Evolutionary conservation across 2,797 vertebrate genomes (phyloP), one percentile per base, ranked within the genome.

Genomic region (Trachurus trachurus): DNA sequence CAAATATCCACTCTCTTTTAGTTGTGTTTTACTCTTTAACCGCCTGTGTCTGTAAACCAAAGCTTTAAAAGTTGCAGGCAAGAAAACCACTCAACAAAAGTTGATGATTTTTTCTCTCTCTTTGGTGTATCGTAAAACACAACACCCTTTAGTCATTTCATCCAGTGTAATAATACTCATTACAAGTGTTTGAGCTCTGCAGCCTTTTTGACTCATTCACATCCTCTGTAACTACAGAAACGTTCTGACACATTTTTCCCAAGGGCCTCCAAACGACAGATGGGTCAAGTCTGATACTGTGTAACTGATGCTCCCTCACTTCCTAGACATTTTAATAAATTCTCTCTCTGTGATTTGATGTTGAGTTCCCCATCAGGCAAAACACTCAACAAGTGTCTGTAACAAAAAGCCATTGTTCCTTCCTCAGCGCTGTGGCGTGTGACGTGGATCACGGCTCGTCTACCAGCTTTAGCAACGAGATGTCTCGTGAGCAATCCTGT

Each of bases 401-500:
- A 64, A 44, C 11, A 37, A 59, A 45, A 58, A 60, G 26, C 1
- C 7, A 17, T 5, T 39, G 2, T 9, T 37, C 47, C 21, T n/a
- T 39, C 47, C 50, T 76, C 21, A 19, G 4, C 21, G 49, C 61
- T 4, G 29, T 50, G 77, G 82, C 63, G 71, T 50, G 84, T 83
- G 87, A 89, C 47, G 60, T 16, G 29, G 21, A 71, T 84, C 50
- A 22, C 19, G 62, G 71, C 62, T 81, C 12, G 64, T 85, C 85
- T 83, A 74, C 71, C 79, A 82, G 78, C 52, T 84, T 83, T 58
- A 54, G 76, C 49, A 70, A 67, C 22, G 5, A 74, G 58, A 44
- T 49, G n/a, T 89, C 90, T 87, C 85, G 74, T 89, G 88, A 90
- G 87, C 83, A 68, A 74, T 82, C 79, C 66, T 80, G 71, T 87